Evolutionary conservation across 1,140 invertebrate genomes (phyloP).

Genomic region (Zaprionus capensis): DNA sequence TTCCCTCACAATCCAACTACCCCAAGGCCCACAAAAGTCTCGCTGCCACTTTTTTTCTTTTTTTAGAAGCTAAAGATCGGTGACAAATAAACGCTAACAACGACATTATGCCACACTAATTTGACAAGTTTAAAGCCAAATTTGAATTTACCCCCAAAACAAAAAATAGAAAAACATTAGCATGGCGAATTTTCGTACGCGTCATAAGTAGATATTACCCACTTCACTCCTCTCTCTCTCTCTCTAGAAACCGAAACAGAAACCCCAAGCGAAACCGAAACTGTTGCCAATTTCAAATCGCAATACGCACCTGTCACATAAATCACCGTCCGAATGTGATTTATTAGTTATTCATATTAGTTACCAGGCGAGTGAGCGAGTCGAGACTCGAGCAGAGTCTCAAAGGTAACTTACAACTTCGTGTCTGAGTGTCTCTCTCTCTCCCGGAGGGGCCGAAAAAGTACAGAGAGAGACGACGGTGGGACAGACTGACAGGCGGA

Average conservation of each 20-base stretch:
- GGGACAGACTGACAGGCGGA: constrained; percentile 7
- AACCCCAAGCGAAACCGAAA: constrained; percentile 36
- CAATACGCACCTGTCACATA: constrained; percentile 82
- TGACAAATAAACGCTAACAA: constrained; percentile 16
- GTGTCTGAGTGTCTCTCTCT: constrained; percentile 40
- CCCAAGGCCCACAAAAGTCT: background rate
- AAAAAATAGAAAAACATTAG: constrained; percentile 38
- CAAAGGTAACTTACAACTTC: constrained; percentile 30
- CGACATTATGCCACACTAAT: constrained; percentile 42
- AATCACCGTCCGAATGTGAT: constrained; percentile 78
- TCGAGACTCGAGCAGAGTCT: constrained; percentile 22
- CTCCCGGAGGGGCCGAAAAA: constrained; percentile 56
- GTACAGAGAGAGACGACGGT: background rate
- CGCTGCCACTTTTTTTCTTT: background rate
- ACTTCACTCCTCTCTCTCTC: background rate
- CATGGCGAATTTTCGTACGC: constrained; percentile 31
- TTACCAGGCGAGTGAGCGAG: constrained; percentile 45
- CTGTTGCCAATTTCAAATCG: constrained; percentile 81
- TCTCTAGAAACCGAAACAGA: constrained; percentile 18
- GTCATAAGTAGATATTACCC: constrained; percentile 8
- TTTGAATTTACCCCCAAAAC: constrained; percentile 32
- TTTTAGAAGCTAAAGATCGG: constrained; percentile 15
- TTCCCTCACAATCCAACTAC: background rate
- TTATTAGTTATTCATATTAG: constrained; percentile 83
- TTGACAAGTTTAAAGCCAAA: constrained; percentile 63